A percentile compares a stretch with the other conserved stretches of the same genome.
Conservation (phyloP, 1,140 invertebrate species). For the Lasaia peninsularis region DNA sequence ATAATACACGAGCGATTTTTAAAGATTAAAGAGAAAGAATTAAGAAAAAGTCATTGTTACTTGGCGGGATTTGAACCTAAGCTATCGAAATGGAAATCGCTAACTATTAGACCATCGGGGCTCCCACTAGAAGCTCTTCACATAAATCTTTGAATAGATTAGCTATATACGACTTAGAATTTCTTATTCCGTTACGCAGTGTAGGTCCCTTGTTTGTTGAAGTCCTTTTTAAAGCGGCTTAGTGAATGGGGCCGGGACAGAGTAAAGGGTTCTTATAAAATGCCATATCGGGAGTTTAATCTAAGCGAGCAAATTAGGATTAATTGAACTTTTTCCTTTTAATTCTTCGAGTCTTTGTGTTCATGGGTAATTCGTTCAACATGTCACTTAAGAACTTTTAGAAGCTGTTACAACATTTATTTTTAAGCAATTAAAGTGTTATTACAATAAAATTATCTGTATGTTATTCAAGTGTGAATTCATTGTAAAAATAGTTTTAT, state of each 20-base stretch:
- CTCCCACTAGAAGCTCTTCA: not conserved
- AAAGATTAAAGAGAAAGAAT: too few species aligned
- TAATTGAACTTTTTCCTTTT: constrained; percentile 74
- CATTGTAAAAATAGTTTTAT: not conserved
- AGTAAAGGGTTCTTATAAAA: constrained; percentile 66
- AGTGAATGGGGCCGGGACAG: constrained; percentile 52
- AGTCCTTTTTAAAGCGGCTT: constrained; percentile 70
- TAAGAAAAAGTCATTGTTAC: too few species aligned
- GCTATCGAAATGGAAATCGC: too few species aligned
- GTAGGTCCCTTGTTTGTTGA: constrained; percentile 69
- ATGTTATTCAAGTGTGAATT: not conserved
- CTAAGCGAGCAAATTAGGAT: constrained; percentile 73
- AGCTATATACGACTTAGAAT: constrained; percentile 28
- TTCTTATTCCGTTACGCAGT: constrained; percentile 65
- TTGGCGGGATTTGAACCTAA: too few species aligned
- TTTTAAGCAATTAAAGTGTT: too few species aligned
- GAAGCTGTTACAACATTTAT: constrained; percentile 36
- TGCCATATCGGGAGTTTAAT: constrained; percentile 69
- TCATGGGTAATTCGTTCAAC: constrained; percentile 56
- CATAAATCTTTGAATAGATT: constrained; percentile 21
- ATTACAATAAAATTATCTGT: too few species aligned
- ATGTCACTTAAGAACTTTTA: constrained; percentile 45
- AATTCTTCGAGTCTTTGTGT: constrained; percentile 54
- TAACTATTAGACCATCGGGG: not conserved
- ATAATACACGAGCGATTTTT: too few species aligned